Conservation (phyloP, 2,113 vertebrate species). For the Athene noctua region DNA sequence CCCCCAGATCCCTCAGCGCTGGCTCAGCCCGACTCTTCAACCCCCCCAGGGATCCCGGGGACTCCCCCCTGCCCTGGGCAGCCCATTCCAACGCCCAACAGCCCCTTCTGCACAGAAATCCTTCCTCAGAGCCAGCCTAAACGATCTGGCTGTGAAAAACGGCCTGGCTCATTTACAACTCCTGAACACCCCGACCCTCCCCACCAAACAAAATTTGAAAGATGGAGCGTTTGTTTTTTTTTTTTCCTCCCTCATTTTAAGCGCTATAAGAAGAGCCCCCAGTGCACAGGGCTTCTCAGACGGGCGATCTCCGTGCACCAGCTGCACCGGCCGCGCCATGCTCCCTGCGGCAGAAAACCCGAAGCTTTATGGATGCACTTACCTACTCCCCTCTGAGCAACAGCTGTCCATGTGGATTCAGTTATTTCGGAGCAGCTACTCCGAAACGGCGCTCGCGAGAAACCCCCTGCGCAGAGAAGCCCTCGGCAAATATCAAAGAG, state of each 20-base stretch:
- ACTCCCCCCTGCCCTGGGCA: too few species aligned
- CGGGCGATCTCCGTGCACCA: rapidly evolving
- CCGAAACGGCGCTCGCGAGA: not conserved
- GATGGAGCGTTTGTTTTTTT: not conserved
- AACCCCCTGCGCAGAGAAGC: not conserved
- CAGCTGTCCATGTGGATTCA: not conserved
- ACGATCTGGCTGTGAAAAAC: not conserved
- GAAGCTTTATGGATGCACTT: not conserved
- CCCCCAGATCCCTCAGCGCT: too few species aligned
- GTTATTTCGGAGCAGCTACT: not conserved
- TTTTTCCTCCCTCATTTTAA: not conserved
- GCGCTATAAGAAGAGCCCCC: too few species aligned
- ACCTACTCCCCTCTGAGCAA: not conserved
- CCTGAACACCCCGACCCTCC: rapidly evolving
- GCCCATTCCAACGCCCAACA: too few species aligned
- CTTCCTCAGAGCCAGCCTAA: too few species aligned
- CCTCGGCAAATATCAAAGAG: not conserved
- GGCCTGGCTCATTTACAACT: too few species aligned
- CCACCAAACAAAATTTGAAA: not conserved
- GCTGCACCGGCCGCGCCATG: not conserved
- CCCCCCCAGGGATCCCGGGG: too few species aligned
- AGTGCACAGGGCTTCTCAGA: rapidly evolving
- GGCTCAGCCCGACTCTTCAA: too few species aligned
- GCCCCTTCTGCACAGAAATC: too few species aligned
- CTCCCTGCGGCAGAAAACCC: not conserved